A percentile compares a stretch with the other conserved stretches of the same genome.
phyloP scores from a whole-genome alignment of 2,113 vertebrate species.

The Hemichromis elongatus region DNA sequence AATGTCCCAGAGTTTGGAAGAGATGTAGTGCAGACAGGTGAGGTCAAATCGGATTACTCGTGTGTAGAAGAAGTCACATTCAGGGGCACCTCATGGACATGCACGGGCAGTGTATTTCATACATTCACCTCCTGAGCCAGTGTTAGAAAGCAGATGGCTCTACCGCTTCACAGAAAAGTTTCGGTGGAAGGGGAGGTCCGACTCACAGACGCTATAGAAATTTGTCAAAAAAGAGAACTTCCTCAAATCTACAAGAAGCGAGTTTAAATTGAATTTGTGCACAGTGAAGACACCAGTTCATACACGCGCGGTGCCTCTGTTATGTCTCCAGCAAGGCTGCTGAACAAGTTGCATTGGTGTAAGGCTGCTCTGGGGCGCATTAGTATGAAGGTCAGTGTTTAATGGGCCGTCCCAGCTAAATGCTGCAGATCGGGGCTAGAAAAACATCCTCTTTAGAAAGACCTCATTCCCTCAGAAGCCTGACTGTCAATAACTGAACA shows the following conservation, averaged over 20 bases:
- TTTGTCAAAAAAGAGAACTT: background rate
- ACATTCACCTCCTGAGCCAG: background rate
- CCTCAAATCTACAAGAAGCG: background rate
- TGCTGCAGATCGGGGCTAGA: constrained; percentile 31
- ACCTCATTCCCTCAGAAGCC: background rate
- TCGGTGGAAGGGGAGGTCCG: background rate
- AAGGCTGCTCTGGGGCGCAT: background rate
- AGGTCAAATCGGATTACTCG: constrained; percentile 12
- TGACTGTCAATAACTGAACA: constrained; percentile 27
- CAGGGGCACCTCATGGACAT: background rate
- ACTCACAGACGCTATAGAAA: background rate
- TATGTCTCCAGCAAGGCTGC: background rate
- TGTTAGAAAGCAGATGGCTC: background rate
- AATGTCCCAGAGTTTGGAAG: background rate
- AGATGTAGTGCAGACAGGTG: background rate
- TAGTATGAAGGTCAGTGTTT: constrained; percentile 48
- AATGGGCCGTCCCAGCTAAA: constrained; percentile 28
- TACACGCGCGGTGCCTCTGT: background rate
- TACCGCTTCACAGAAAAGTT: background rate
- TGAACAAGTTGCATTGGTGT: background rate
- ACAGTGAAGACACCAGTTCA: background rate
- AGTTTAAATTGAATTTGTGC: background rate
- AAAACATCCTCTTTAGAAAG: constrained; percentile 33
- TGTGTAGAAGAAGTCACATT: background rate
- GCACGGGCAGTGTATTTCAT: background rate